Conservation (phyloP, 1,140 invertebrate species). For the Macrobrachium nipponense region DNA sequence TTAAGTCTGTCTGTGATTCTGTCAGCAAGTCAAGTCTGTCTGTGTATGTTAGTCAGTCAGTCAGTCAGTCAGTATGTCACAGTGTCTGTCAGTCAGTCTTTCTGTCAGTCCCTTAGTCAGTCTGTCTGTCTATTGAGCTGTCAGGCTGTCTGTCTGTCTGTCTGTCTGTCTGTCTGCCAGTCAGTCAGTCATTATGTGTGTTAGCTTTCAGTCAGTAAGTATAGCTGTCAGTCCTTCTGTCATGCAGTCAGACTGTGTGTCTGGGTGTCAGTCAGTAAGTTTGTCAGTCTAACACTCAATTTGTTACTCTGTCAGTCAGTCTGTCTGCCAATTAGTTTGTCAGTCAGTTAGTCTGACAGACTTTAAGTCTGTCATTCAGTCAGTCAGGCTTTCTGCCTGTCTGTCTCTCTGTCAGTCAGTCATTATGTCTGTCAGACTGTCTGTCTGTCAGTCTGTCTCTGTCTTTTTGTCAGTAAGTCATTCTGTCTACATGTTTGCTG, state of each 20-base stretch:
- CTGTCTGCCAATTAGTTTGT: not conserved
- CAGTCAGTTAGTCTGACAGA: not conserved
- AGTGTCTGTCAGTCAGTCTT: not conserved
- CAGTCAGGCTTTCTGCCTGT: too few relatives aligned
- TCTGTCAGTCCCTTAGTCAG: not conserved
- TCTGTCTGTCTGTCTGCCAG: too few relatives aligned
- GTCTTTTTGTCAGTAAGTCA: not conserved
- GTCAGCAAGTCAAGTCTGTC: too few relatives aligned
- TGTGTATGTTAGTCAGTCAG: not conserved
- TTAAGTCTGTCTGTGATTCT: not conserved
- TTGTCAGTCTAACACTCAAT: not conserved
- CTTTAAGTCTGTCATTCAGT: not conserved
- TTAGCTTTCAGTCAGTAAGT: not conserved
- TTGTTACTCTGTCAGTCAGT: not conserved
- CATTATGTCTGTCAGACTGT: not conserved
- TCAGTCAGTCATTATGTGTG: not conserved
- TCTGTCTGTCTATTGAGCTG: not conserved
- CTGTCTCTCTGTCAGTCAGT: not conserved
- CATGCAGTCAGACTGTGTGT: not conserved
- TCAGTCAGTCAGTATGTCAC: not conserved
- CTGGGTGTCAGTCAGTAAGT: slow-evolving; percentile 1
- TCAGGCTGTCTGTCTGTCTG: not conserved
- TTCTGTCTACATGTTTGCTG: too few relatives aligned
- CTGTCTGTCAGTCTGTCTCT: not conserved
- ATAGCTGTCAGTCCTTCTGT: not conserved